Evolutionary conservation across 2,797 vertebrate species (phyloP), one percentile per base, ranked within the genome.

Genomic region (Neopelma chrysocephalum): DNA sequence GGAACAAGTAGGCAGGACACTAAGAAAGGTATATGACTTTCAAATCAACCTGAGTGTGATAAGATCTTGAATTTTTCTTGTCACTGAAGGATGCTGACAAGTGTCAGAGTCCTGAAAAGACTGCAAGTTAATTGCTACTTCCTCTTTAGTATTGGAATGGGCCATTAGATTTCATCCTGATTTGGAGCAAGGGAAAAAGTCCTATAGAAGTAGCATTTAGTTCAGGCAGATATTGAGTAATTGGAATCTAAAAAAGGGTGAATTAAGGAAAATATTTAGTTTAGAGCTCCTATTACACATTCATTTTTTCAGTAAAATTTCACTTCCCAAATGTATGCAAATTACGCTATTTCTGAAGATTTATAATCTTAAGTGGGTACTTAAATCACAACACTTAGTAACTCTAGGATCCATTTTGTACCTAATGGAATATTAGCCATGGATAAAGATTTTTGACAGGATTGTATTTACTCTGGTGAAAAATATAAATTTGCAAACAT

Each of bases 1-100:
- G 42, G 82, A 94, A 94, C 79, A 91, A 96, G 82, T 83, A 93
- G 80, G 65, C 72, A 91, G n/a, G 14, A 16, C 77, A 45, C 45
- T 94, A 96, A 70, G 87, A 91, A 92, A 95, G 88, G 76, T 71
- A 75, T 81, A 88, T 54, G 72, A 65, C 53, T 94, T 96, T 94
- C 61, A 94, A 88, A 93, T 83, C 82, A 86, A 77, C 45, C 21
- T 82, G 48, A 82, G 25, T 40, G 17, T 81, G 85, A 61, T n/a
- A 89, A 85, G 12, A 45, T 78, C 89, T 68, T 78, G 21, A 80
- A 71, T 64, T 36, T 50, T 60, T 89, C 79, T 80, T 77, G 15
- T 83, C 81, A 64, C 45, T 50, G 62, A 31, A 88, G 38, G 50
- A 34, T 78, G 69, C 66, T 87, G 77, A 47, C 51, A 78, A 84